A percentile compares a stretch with the other conserved stretches of the same genome.
Evolutionary conservation across 2,797 vertebrate genomes (phyloP).

Genomic region (Stomatorhinus walkeri): DNA sequence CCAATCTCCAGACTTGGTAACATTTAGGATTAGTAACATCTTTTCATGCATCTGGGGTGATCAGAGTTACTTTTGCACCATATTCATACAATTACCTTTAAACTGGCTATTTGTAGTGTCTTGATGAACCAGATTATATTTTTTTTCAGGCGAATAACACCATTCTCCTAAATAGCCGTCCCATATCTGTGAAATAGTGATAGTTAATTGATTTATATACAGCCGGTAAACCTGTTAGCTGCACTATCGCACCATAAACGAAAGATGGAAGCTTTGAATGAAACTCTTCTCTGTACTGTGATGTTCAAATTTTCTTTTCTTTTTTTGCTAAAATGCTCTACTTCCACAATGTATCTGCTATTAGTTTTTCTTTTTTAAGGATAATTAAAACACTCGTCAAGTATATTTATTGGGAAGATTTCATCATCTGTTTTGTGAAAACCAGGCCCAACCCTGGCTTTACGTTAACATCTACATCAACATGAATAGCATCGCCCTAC

Average conservation of each 20-base stretch:
- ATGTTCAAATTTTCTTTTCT: background rate
- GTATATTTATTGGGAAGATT: background rate
- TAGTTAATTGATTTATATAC: background rate
- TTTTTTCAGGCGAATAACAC: background rate
- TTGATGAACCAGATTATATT: background rate
- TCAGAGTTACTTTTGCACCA: background rate
- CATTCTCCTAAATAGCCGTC: background rate
- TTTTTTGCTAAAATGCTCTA: background rate
- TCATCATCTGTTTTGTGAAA: background rate
- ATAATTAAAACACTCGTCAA: background rate
- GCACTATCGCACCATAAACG: background rate
- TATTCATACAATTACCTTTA: background rate
- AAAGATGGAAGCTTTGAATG: background rate
- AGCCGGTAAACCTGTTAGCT: background rate
- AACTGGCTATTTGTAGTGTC: background rate
- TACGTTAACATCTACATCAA: background rate
- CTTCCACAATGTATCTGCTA: background rate
- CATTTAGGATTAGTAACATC: background rate
- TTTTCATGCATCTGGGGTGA: background rate
- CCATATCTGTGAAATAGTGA: background rate
- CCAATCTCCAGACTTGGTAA: background rate
- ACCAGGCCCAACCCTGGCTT: background rate
- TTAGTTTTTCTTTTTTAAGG: background rate
- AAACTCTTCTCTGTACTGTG: background rate
- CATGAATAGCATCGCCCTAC: background rate